Base-by-base conservation (phyloP, 2,797 vertebrate species). In the Arremon aurantiirostris region DNA sequence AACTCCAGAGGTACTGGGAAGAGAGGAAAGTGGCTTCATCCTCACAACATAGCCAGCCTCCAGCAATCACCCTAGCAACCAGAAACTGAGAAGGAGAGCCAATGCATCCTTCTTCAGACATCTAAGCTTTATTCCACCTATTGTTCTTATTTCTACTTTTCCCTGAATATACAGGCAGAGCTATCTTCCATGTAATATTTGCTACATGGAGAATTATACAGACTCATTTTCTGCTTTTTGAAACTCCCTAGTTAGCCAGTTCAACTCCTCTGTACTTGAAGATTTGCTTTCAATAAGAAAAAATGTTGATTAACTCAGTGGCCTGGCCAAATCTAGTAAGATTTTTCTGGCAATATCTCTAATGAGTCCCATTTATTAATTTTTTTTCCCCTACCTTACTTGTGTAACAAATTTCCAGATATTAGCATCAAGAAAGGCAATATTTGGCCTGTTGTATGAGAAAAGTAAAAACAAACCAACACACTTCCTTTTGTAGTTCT, bases 221-320 rank as follows among this genome's bases (percentile, higher is more conserved):
- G 66, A 70, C 72, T 86, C 15, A 23, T 89, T 95, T 96, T 91
- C 70, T 4, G 13, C 66, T 61, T 93, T 96, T 96, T 77, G 94
- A 96, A 85, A 95, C 72, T 94, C 72, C 46, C 78, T 86, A 78
- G 80, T 92, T 61, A 95, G 70, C 49, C 72, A 86, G 73, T 86
- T 95, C 82, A 72, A 23, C 55, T 90, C 68, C 59, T 70, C 71
- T 65, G 17, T 76, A 65, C 42, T 81, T 69, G 83, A 95, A 96
- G 96, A 97, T 97, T 97, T 97, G 96, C 82, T 98, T 97, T 96
- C 87, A 97, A 97, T 97, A 96, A 94, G 77, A 95, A 95, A 92
- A 91, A 84, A 94, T 63, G 61, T 97, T 96, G 85, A 86, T 97
- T 96, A 96, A 93, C 80, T 95, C 79, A 52, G 80, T 77, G 84